A percentile compares a stretch with the other conserved stretches of the same genome.
Evolutionary conservation across 2,797 vertebrate genomes (phyloP).

Genomic region (Oreortyx pictus): DNA sequence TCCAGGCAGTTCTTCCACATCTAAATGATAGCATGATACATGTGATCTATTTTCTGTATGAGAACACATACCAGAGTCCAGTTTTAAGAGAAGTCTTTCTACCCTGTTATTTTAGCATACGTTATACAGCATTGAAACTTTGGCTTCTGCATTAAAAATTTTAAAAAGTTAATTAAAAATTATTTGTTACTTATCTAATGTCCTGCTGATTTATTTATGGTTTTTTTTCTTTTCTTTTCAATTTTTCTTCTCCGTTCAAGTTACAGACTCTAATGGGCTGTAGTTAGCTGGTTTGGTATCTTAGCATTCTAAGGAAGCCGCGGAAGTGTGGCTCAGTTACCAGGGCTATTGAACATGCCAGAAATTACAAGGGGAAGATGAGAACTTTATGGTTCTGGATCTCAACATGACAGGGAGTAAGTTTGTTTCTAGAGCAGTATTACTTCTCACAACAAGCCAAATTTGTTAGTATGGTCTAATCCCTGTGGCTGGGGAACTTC

Average conservation of each 20-base stretch:
- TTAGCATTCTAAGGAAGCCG: conserved; percentile 55
- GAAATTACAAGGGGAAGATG: conserved; percentile 49
- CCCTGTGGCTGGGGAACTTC: conserved; percentile 46
- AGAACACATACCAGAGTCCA: conserved; percentile 61
- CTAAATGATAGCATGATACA: conserved; percentile 55
- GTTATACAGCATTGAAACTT: conserved; percentile 51
- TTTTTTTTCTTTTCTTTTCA: conserved; percentile 31
- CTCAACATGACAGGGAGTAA: conserved; percentile 67
- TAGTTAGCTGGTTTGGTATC: conserved; percentile 65
- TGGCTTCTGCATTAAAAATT: conserved; percentile 48
- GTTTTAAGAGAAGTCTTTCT: conserved; percentile 62
- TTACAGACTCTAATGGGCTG: conserved; percentile 74
- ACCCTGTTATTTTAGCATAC: conserved; percentile 60
- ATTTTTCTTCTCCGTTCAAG: background rate
- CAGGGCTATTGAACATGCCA: conserved; percentile 61
- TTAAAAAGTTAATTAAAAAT: background rate
- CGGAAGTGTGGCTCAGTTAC: conserved; percentile 66
- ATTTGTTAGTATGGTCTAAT: conserved; percentile 45
- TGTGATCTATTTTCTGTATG: conserved; percentile 57
- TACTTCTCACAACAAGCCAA: conserved; percentile 55
- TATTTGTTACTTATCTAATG: conserved; percentile 68
- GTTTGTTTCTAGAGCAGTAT: conserved; percentile 60
- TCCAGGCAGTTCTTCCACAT: conserved; percentile 66
- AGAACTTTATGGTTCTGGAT: conserved; percentile 70
- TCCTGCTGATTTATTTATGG: conserved; percentile 66